Base-by-base conservation (phyloP, 2,797 vertebrate species). In the Pseudocheirus occidentalis region DNA sequence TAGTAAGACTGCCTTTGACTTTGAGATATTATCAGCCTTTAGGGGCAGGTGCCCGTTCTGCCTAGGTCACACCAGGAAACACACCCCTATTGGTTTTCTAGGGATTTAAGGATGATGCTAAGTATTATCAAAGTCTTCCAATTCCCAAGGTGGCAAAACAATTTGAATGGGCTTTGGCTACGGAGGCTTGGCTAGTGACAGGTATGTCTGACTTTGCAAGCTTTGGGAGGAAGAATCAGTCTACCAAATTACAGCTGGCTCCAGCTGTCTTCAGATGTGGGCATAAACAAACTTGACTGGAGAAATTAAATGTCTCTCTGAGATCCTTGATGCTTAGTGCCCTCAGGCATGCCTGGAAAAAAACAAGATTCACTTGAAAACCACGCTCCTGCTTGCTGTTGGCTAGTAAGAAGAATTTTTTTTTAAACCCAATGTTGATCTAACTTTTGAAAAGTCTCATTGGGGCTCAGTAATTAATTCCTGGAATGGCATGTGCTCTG, bases 381-480 rank as follows among this genome's bases (percentile, higher is more conserved):
- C 94, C 95, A 94, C 94, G 92, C 57, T 96, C 56, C 66, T 92
- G 52, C 55, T 93, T 95, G 90, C 92, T 94, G 87, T 89, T 97
- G 96, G 95, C 94, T 97, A 97, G 57, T 90, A 97, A 95, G 89
- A 94, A 46, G 21, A 55, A 40, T 55, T 53, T 91, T 56, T 90
- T 54, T 66, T 91, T 57, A 97, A 95, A 92, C 66, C 55, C 93
- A 97, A 16, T 97, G 95, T 93, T 98, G 94, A 96, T 97, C 94
- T 96, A 97, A 97, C 92, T 95, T 97, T 96, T 94, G 94, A 92
- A 90, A 94, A 95, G 93, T 98, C 92, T 97, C 90, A 89, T 31
- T 97, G 93, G 92, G 95, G 91, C n/a, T 94, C 92, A 94, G 93
- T 95, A 95, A 97, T 97, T 96, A 96, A 95, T 97, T 97, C 95